phyloP scores from a whole-genome alignment of 2,113 vertebrate genomes.

The Elaphurus davidianus region DNA sequence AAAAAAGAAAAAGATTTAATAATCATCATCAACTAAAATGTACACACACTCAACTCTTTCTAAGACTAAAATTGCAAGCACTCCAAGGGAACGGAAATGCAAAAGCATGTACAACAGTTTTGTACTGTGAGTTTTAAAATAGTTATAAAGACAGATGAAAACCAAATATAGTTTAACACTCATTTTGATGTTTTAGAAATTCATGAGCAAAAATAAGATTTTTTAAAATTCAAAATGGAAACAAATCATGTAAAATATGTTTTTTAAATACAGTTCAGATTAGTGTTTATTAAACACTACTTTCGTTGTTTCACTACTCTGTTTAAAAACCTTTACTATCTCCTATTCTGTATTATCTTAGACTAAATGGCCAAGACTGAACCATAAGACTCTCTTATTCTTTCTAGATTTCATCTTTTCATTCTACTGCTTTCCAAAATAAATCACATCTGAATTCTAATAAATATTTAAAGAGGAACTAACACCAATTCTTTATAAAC shows the following conservation, averaged over 20 bases:
- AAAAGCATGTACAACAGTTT: neutral
- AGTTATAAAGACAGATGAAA: conserved; percentile 59
- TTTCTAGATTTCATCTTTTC: neutral
- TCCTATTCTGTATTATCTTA: neutral
- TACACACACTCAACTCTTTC: neutral
- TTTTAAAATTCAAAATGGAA: conserved; percentile 44
- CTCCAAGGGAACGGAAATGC: neutral
- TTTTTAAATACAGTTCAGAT: neutral
- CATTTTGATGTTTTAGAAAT: conserved; percentile 55
- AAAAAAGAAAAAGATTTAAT: neutral
- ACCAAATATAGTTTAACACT: conserved; percentile 51
- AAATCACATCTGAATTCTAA: neutral
- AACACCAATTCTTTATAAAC: neutral
- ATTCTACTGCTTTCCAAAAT: neutral
- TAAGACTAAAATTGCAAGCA: conserved; percentile 14
- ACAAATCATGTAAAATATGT: conserved; percentile 21
- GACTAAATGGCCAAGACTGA: neutral
- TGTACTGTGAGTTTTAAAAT: conserved; percentile 50
- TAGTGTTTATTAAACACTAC: neutral
- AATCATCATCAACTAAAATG: neutral
- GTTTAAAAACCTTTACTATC: neutral
- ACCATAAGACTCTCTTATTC: neutral
- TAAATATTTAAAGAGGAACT: neutral
- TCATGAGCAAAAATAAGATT: conserved; percentile 33
- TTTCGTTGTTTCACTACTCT: neutral